Evolutionary conservation across 2,797 vertebrate genomes (phyloP).

Genomic region (Synaphobranchus kaupii): DNA sequence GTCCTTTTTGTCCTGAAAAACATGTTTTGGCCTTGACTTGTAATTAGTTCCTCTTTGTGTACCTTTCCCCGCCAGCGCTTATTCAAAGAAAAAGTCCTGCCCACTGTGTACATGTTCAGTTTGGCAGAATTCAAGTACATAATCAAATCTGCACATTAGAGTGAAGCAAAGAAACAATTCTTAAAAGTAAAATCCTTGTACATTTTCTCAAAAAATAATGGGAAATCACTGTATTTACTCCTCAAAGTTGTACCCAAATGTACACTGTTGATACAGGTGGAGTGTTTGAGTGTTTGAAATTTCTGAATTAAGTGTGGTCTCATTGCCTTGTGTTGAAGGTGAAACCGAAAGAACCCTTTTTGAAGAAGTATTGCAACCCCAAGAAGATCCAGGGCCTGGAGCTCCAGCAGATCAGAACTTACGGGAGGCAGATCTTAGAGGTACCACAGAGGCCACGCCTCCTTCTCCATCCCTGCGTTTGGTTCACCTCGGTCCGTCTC

Average conservation of each 20-base stretch:
- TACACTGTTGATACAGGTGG: not conserved
- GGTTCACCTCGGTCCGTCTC: not conserved
- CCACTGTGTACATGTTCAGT: not conserved
- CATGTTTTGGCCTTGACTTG: not conserved
- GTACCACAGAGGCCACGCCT: conserved; percentile 59
- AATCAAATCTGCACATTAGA: not conserved
- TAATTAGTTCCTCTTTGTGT: not conserved
- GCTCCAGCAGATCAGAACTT: conserved; percentile 86
- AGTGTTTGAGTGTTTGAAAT: not conserved
- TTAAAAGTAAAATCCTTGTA: not conserved
- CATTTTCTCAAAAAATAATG: not conserved
- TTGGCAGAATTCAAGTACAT: not conserved
- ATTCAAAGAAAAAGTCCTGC: not conserved
- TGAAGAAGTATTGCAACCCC: conserved; percentile 94
- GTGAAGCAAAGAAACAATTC: not conserved
- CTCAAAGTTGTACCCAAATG: not conserved
- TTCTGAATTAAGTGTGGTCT: not conserved
- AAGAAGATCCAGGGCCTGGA: conserved; percentile 94
- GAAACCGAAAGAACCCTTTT: conserved; percentile 88
- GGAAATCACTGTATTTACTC: not conserved
- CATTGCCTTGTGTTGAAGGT: conserved; percentile 65
- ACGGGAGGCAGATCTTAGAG: conserved; percentile 93
- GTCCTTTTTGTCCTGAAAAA: not conserved
- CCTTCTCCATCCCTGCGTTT: not conserved
- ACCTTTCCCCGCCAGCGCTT: not conserved